Conservation (phyloP, 2,888 invertebrate genomes). For the Tipula confusa region DNA sequence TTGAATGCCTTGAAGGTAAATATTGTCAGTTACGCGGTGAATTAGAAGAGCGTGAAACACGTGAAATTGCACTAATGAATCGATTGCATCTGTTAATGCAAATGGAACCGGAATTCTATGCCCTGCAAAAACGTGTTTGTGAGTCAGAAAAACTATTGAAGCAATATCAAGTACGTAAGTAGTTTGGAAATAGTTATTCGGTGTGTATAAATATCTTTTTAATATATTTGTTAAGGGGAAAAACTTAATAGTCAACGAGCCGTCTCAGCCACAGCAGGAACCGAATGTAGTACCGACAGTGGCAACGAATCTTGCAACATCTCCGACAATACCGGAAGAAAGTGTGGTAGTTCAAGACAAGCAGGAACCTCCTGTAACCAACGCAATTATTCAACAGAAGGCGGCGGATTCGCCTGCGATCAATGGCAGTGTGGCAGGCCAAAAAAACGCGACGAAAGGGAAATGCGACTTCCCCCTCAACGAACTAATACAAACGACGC, state of each 20-base stretch:
- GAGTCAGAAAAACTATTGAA: background rate
- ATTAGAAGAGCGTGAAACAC: background rate
- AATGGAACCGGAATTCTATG: constrained; percentile 4
- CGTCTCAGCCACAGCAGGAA: no score
- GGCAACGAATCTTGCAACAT: background rate
- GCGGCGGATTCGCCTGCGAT: background rate
- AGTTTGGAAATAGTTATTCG: background rate
- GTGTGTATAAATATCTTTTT: background rate
- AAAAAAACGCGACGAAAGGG: background rate
- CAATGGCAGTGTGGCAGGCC: background rate
- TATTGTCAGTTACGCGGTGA: background rate
- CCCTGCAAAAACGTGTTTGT: background rate
- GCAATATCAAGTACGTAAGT: constrained; percentile 22
- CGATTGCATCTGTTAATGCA: background rate
- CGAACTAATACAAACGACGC: background rate
- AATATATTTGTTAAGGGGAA: background rate
- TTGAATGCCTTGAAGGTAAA: background rate
- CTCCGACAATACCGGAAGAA: background rate
- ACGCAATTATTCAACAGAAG: background rate
- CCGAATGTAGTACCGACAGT: no score
- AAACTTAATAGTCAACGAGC: background rate
- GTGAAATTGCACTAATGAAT: background rate
- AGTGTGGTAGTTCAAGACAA: background rate
- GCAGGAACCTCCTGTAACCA: no score
- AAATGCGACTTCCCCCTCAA: background rate